Evolutionary conservation across 1,140 invertebrate genomes (phyloP), one percentile per base, ranked within the genome.

Genomic region (Drosophila virilis): DNA sequence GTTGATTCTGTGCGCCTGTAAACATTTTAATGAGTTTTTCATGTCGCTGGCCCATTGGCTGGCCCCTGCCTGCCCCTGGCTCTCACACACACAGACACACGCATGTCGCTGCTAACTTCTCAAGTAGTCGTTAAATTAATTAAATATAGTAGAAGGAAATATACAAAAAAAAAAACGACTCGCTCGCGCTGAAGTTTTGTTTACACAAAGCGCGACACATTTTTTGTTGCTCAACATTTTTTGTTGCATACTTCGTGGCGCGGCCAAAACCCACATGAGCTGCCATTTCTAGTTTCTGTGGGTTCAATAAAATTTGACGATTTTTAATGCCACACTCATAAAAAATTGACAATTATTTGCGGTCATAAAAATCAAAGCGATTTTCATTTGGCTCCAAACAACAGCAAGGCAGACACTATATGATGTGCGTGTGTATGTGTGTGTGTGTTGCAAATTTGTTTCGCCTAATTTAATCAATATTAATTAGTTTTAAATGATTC

Each of bases 21-120:
- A 91, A 91, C 89, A 91, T 89, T 91, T 91, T 91, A 91, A 91
- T 91, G 89, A 91, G 89, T 91, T 91, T 91, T 89, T 84, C 89
- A 89, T 91, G 82, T 91, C 77, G 65, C 65, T 48, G 66, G 59
- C 77, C 74, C 64, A 60, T 67, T 57, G 59, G 42, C 28, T 15
- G 22, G 37, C 50, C 40, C 57, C 61, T 35, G 28, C 7, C 46
- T 3, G 3, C 55, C n/a, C 61, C 55, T 46, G 6, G 22, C 22
- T 28, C 22, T 28, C 58, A 40, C 13, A 42, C 35, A 54, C 9
- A 54, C 17, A 15, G 38, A 46, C 37, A 50, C 55, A 68, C 48
- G 57, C 74, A 75, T 83, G 74, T 89, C 74, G 52, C 40, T 65
- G 80, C 73, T 76, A 88, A 91, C 89, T 91, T 88, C 88, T 91